Base-by-base conservation (phyloP, 2,113 vertebrate species). In the Barnardius zonarius region DNA sequence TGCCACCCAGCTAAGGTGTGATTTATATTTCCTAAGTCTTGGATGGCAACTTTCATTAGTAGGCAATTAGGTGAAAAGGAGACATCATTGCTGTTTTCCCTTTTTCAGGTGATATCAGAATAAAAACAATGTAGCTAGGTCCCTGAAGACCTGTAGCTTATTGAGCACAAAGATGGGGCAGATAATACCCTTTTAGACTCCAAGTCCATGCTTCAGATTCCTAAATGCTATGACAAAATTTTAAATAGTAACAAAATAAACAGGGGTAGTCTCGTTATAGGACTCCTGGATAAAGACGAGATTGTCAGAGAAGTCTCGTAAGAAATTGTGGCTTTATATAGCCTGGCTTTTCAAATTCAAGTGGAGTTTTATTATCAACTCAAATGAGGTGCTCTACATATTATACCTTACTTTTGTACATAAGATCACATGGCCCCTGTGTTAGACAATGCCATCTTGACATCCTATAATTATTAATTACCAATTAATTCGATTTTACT, bases 61-160 rank as follows among this genome's bases (percentile, higher is more conserved):
- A 89, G 59, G 44, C 73, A 95, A 66, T 37, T 61, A 77, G 59
- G 76, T 51, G 25, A 91, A 91, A 83, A 49, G 22, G 30, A 83
- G 72, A 64, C 19, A 83, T 35, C 43, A n/a, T 22, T 76, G 33
- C 19, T 64, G 28, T 88, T 88, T 91, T 59, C 43, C 8, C 17
- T 72, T 59, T 67, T 72, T 57, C 33, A 20, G 33, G 22, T 57
- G 49, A 67, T 46, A 52, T 39, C 51, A 55, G 44, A 35, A 43
- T 67, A 64, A 88, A 67, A 86, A 22, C 9, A 59, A 64, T n/a
- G 28, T 17, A 46, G 16, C 25, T 35, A 66, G 17, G 44, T 24
- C 44, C 19, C 27, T 62, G 44, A 35, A 81, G 35, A 62, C 28
- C 31, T 68, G 17, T 30, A 92, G 25, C 22, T 66, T 70, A 86